Base-by-base conservation (phyloP, 2,888 invertebrate species). In the Smittia aterrima region DNA sequence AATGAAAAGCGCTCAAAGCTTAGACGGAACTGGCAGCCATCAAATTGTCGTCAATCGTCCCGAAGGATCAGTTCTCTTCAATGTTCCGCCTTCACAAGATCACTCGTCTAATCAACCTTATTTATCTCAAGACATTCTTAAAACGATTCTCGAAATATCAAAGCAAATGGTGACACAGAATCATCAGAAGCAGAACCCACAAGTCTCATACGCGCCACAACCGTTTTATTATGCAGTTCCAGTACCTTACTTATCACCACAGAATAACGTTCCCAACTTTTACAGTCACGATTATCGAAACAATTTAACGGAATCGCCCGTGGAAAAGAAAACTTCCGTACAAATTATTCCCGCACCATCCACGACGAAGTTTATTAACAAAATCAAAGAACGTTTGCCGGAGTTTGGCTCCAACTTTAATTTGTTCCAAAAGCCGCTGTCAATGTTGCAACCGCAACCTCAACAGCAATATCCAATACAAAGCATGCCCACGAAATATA, bases 1-100 rank as follows among this genome's bases (percentile, higher is more conserved):
- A n/a, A 27, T 66, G 3, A 73, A 73, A n/a, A 40, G 54, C 13
- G 72, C 40, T 0, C 38, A 40, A 11, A 22, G 40, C 1, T 80
- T 82, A 77, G 79, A 70, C 13, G 54, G 80, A 0, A 80, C 81
- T 77, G 79, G 80, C 1, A 82, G 80, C 74, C 82, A 83, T 0
- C 83, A 83, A 77, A 82, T 83, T 74, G 82, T 83, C 6, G 81
- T 83, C 0, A 83, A 82, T 77, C 81, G 81, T 0, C 83, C 83
- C 0, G 83, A 81, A 70, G 83, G 83, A 0, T 80, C 83, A 0
- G 82, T 83, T 1, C 77, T 81, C 9, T 83, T 83, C 47, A 80
- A 79, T 1, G 76, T 83, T 0, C 80, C 80, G 13, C 6, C 0
- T 6, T 13, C 70, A 18, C 4, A 3, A 6, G 53, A 54, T 1